Conservation (phyloP, 2,797 vertebrate species). For the Rhincodon typus region DNA sequence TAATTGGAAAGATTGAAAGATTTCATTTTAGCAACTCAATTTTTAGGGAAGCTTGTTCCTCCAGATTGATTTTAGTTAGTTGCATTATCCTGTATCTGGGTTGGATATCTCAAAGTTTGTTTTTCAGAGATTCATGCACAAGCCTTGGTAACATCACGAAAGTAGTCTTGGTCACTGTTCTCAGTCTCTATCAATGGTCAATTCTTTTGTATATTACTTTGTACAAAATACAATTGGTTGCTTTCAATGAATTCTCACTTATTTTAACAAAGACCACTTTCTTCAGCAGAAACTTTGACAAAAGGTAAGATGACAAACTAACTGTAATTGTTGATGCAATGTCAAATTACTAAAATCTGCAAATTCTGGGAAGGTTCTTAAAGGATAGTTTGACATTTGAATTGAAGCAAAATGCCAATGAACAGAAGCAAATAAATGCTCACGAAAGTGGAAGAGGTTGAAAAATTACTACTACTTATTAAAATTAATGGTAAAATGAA, state of each 20-base stretch:
- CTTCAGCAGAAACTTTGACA: no score
- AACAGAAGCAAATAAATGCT: not conserved
- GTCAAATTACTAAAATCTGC: not conserved
- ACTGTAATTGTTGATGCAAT: not conserved
- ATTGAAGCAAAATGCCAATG: not conserved
- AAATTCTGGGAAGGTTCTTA: not conserved
- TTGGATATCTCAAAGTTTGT: not conserved
- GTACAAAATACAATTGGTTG: no score
- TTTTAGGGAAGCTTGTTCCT: not conserved
- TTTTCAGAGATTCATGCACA: not conserved
- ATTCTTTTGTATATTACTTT: not conserved
- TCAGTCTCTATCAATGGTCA: not conserved
- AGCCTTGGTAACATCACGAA: not conserved
- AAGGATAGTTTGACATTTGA: not conserved
- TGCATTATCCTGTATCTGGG: not conserved
- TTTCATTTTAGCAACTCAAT: not conserved
- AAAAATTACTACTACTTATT: not conserved
- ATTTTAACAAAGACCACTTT: not conserved
- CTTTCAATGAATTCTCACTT: not conserved
- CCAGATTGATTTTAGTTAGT: not conserved
- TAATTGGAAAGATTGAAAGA: not conserved
- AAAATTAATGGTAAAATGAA: not conserved
- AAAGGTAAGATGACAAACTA: not conserved
- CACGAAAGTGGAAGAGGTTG: not conserved
- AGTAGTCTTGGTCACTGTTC: slow-evolving; percentile 13